Percentiles rank a stretch among this genome's conserved stretches.
phyloP scores from a whole-genome alignment of 2,113 vertebrate species.

The Salminus brasiliensis region DNA sequence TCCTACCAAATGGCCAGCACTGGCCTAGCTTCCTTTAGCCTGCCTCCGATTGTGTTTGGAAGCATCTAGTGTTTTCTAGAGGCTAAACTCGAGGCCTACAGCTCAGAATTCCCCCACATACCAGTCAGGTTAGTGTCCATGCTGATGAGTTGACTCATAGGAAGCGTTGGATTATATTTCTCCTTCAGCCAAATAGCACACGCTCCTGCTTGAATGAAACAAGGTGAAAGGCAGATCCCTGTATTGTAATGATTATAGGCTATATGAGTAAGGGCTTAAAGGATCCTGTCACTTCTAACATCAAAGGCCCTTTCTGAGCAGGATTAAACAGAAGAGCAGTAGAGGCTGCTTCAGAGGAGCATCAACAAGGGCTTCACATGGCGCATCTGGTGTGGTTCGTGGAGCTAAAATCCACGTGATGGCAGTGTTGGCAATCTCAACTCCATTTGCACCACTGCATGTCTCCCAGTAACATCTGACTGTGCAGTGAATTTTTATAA shows the following conservation, averaged over 20 bases:
- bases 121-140: slow-evolving; percentile 60
- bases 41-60: not conserved
- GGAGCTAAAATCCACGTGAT: slow-evolving; percentile 39
- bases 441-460: not conserved
- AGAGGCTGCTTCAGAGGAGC: not conserved
- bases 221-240: slow-evolving; percentile 21
- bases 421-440: slow-evolving; percentile 50
- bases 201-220: slow-evolving; percentile 17
- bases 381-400: not conserved
- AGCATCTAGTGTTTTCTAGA: slow-evolving; percentile 20
- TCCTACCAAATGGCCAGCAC: too few relatives aligned
- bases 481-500: not conserved
- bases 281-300: not conserved
- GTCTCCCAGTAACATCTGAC: not conserved
- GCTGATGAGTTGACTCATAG: slow-evolving; percentile 72
- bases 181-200: slow-evolving; percentile 21
- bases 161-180: slow-evolving; percentile 60
- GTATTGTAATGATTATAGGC: slow-evolving; percentile 6
- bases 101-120: slow-evolving; percentile 68
- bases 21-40: too few relatives aligned
- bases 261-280: slow-evolving; percentile 20
- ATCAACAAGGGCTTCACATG: not conserved
- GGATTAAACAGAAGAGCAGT: not conserved
- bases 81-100: slow-evolving; percentile 13
- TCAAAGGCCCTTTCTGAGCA: slow-evolving; percentile 8